phyloP scores from a whole-genome alignment of 1,140 invertebrate genomes.

The Ridgeia piscesae region DNA sequence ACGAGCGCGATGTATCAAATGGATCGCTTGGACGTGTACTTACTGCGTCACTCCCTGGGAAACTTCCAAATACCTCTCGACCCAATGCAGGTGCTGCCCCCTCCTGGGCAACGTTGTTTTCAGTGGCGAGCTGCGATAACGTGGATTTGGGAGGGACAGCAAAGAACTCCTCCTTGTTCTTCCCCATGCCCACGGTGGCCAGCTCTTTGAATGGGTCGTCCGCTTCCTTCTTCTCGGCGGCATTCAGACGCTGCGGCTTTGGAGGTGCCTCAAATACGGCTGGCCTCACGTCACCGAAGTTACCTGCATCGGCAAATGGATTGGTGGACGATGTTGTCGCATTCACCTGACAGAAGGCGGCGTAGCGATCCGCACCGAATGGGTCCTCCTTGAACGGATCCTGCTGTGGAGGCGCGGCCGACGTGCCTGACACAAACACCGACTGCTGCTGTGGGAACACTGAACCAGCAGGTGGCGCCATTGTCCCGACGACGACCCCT shows the following conservation, averaged over 20 bases:
- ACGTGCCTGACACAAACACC: neutral
- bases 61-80: neutral
- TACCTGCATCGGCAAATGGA: neutral
- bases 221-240: neutral
- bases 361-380: neutral
- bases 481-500: neutral
- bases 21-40: neutral
- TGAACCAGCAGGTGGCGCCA: neutral
- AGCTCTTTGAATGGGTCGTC: neutral
- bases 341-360: neutral
- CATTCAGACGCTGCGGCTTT: neutral
- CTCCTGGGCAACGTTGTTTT: neutral
- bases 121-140: neutral
- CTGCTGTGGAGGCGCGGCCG: neutral
- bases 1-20: neutral
- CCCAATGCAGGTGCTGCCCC: neutral
- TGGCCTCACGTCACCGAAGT: neutral
- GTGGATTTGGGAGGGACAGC: neutral
- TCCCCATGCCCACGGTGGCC: neutral
- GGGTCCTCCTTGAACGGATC: neutral
- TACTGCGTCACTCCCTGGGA: neutral
- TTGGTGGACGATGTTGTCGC: neutral
- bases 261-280: neutral
- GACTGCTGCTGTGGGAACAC: neutral
- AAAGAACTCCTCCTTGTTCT: neutral